phyloP scores from a whole-genome alignment of 2,113 vertebrate species.

The Gymnorhina tibicen region DNA sequence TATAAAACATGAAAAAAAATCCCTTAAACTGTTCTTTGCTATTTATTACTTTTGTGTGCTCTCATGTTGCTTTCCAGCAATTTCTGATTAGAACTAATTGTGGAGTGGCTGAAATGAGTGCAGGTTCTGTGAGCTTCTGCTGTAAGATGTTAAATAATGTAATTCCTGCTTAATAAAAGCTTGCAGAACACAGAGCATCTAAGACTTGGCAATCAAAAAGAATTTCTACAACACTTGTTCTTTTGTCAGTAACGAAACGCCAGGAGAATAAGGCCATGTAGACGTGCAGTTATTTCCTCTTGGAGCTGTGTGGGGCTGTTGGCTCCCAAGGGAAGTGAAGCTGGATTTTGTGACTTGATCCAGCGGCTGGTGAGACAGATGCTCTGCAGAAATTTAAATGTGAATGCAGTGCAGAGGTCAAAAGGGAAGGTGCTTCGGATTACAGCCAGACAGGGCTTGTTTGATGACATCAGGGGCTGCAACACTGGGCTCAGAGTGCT shows the following conservation, averaged over 20 bases:
- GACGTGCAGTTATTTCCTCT: rapidly evolving
- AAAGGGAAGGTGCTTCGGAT: rapidly evolving
- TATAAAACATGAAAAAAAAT: not conserved
- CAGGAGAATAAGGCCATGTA: rapidly evolving
- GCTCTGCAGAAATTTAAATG: not conserved
- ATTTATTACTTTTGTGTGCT: not conserved
- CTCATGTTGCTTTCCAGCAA: not conserved
- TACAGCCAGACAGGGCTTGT: not conserved
- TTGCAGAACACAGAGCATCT: not conserved
- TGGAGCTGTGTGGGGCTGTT: not conserved
- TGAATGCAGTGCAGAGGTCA: rapidly evolving
- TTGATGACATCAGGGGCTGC: not conserved
- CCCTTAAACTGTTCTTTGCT: not conserved
- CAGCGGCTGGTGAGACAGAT: not conserved
- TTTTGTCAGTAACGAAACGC: not conserved
- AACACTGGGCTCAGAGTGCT: not conserved
- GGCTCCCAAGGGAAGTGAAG: not conserved
- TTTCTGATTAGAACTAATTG: not conserved
- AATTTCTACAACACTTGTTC: not conserved
- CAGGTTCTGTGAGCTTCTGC: not conserved
- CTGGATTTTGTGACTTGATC: not conserved
- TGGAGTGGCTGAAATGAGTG: not conserved
- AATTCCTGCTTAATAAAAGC: not conserved
- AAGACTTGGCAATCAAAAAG: not conserved
- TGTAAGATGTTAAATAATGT: not conserved